Evolutionary conservation across 2,888 invertebrate species (phyloP).

Genomic region (Polyploca ridens): DNA sequence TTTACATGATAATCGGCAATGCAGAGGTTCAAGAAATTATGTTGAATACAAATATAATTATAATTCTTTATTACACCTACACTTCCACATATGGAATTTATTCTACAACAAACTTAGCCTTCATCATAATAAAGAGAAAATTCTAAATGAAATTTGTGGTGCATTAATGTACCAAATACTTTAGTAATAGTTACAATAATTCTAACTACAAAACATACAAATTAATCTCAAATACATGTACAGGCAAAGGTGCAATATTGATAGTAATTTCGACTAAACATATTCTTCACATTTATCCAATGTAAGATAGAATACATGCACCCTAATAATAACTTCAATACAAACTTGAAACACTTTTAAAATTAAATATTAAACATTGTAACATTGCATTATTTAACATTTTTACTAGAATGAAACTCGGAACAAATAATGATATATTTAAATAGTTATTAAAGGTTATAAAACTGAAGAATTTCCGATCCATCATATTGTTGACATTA

Average conservation of each 20-base stretch:
- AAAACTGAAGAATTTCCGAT: background rate
- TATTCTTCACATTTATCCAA: slow-evolving; percentile 49
- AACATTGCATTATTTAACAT: background rate
- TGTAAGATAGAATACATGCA: slow-evolving; percentile 28
- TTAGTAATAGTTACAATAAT: slow-evolving; percentile 41
- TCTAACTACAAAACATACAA: slow-evolving; percentile 58
- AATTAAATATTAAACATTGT: background rate
- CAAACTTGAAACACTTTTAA: background rate
- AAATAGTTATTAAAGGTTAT: background rate
- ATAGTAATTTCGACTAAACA: slow-evolving; percentile 41
- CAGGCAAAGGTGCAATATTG: slow-evolving; percentile 66
- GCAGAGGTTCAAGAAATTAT: slow-evolving; percentile 82
- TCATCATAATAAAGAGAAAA: slow-evolving; percentile 67
- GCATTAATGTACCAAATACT: slow-evolving; percentile 65
- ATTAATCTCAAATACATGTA: slow-evolving; percentile 63
- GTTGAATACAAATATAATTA: slow-evolving; percentile 79
- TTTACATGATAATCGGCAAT: slow-evolving; percentile 84
- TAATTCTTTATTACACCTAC: slow-evolving; percentile 77
- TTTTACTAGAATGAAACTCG: background rate
- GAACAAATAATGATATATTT: background rate
- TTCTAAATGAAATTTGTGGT: slow-evolving; percentile 66
- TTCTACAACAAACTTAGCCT: slow-evolving; percentile 74
- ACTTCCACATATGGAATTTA: slow-evolving; percentile 76
- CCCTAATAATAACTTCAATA: background rate
- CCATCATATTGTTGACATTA: background rate